phyloP scores from a whole-genome alignment of 2,888 invertebrate genomes.

The Eumerus sabulonum region DNA sequence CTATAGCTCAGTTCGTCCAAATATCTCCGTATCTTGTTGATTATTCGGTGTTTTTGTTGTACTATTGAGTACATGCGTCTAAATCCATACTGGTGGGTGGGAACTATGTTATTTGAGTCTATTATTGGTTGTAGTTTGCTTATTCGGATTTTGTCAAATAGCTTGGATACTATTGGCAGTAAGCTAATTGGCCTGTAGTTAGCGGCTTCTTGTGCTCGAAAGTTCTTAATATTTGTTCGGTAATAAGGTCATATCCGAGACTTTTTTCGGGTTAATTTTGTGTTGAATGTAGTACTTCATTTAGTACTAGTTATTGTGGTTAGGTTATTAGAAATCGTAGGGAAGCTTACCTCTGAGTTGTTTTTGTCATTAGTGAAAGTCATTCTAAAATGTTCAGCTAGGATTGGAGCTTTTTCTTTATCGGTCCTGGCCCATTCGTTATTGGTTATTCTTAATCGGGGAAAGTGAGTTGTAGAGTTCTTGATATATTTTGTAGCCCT shows the following conservation, averaged over 20 bases:
- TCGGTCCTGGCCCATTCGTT: constrained; percentile 1
- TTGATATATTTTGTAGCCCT: background rate
- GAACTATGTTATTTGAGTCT: background rate
- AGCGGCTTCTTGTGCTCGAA: background rate
- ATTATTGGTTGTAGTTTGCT: background rate
- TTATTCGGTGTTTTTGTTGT: background rate
- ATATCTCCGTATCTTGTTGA: background rate
- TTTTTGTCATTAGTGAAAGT: background rate
- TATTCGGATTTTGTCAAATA: background rate
- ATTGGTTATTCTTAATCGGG: background rate
- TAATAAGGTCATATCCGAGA: too few species aligned
- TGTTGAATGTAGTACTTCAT: background rate
- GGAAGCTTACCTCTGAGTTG: background rate
- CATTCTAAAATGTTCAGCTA: background rate
- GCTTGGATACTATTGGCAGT: background rate
- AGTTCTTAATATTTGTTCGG: too few species aligned
- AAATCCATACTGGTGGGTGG: background rate
- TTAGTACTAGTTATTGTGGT: too few species aligned
- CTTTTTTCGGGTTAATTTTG: background rate
- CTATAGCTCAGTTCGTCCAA: background rate
- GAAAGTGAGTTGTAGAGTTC: background rate
- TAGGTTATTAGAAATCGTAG: background rate
- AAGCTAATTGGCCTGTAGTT: background rate
- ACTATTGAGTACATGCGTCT: background rate
- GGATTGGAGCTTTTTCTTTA: background rate